Base-by-base conservation (phyloP, 2,113 vertebrate genomes). In the Chauna torquata region DNA sequence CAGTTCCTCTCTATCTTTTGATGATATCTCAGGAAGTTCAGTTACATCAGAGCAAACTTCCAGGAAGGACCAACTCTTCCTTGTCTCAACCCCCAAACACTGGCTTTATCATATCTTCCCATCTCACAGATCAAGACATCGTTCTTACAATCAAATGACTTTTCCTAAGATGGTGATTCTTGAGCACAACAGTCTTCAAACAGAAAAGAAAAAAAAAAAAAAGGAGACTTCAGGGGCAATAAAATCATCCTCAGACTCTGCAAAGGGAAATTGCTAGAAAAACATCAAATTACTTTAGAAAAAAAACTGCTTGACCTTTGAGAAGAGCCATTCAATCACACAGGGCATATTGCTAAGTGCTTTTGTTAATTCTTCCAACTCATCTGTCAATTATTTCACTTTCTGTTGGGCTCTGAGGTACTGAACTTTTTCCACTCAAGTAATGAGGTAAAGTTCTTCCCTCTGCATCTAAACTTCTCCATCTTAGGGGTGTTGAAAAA, bases 271-370 rank as follows among this genome's bases (percentile, higher is more conserved):
- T 47, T 40, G 8, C 14, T 28, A 22, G 65, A 49, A 20, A 11
- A 0, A 2, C 1, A 20, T 14, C 3, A 47, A 45, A 3, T 45
- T 11, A 71, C 18, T 49, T 66, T 1, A 59, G 38, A 80, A 74
- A 85, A 96, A 52, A 61, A 65, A 20, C 45, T 87, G 5, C 11
- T 74, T 1, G 11, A 24, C 2, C 5, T 82, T 77, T 83, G 22
- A 70, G 36, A 16, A 72, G 7, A 5, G 5, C 45, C 42, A n/a
- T 77, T 70, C 50, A 55, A 8, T n/a, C 16, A 34, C 0, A 2
- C 17, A 36, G 38, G n/a, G 40, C n/a, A 40, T 59, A 49, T 5
- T 89, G 25, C 11, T 40, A 76, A 85, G 16, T 10, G 12, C 8
- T 88, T 81, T 80, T 4, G 0, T 62, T 23, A 66, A 0, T 80